Percentiles rank a stretch among this genome's conserved stretches.
Conservation (phyloP, 2,113 vertebrate species). For the Toxotes chatareus region DNA sequence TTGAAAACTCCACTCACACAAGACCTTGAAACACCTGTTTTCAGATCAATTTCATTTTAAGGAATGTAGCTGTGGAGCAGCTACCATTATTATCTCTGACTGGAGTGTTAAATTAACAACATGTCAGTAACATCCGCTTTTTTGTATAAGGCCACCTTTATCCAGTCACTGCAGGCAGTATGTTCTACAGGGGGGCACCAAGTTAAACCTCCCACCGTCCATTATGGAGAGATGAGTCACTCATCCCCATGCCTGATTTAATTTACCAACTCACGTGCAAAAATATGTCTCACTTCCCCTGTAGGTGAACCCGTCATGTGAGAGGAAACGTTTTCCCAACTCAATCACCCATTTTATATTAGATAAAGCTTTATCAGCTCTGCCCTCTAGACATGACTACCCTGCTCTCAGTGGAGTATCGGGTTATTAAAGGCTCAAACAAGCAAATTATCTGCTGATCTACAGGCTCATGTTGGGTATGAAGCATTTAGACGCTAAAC, state of each 20-base stretch:
- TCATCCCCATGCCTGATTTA: constrained; percentile 52
- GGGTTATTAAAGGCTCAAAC: constrained; percentile 38
- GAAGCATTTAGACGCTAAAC: background rate
- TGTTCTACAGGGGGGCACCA: constrained; percentile 63
- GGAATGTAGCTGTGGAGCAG: no score
- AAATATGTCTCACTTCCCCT: constrained; percentile 48
- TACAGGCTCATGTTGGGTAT: background rate
- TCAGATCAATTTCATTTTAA: no score
- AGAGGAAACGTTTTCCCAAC: constrained; percentile 53
- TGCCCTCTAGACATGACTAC: constrained; percentile 45
- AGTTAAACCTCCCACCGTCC: constrained; percentile 70
- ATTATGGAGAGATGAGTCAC: constrained; percentile 82
- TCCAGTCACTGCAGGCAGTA: constrained; percentile 59
- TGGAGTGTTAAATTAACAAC: no score
- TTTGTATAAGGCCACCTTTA: background rate
- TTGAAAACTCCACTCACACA: no score
- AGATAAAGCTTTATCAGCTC: constrained; percentile 58
- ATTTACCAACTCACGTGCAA: constrained; percentile 65
- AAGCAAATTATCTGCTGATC: constrained; percentile 2
- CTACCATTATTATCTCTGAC: no score
- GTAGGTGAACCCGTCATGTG: constrained; percentile 59
- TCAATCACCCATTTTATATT: constrained; percentile 60
- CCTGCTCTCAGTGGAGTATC: constrained; percentile 12
- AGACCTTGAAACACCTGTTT: no score
- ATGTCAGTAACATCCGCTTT: background rate